Evolutionary conservation across 1,140 invertebrate species (phyloP).

Genomic region (Drosophila watanabei): DNA sequence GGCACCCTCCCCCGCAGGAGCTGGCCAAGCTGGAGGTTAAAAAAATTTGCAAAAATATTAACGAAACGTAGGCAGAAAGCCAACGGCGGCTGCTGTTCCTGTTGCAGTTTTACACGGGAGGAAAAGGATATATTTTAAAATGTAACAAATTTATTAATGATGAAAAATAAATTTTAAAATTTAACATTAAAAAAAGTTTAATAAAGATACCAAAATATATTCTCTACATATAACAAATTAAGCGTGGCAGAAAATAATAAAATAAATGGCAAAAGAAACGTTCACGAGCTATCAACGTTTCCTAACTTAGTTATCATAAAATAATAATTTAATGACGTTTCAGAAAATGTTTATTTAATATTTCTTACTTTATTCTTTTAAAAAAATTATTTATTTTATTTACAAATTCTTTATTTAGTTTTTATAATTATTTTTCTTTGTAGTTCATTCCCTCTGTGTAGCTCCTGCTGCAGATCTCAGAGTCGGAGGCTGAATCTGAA

Average conservation of each 20-base stretch:
- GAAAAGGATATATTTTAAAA: not conserved
- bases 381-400: no score
- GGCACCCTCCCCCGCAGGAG: conserved; percentile 49
- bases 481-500: conserved; percentile 41
- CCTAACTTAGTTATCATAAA: not conserved
- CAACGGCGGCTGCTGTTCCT: conserved; percentile 54
- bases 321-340: not conserved
- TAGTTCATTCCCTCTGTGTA: not conserved
- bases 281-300: rapidly evolving
- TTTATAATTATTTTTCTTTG: no score
- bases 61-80: conserved; percentile 78
- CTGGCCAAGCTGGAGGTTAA: conserved; percentile 79
- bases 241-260: not conserved
- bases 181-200: no score
- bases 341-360: no score
- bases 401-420: no score
- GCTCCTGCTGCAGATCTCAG: conserved; percentile 50
- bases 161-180: not conserved
- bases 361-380: rapidly evolving
- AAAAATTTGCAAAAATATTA: conserved; percentile 84
- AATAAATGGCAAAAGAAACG: not conserved
- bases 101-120: conserved; percentile 23
- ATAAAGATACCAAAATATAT: no score
- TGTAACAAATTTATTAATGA: not conserved
- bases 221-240: not conserved